These are phyloP conservation scores for Athrips mouffetella DNA, from an alignment of 2,888 invertebrate genomes.

Conservation along the genomic window DNA sequence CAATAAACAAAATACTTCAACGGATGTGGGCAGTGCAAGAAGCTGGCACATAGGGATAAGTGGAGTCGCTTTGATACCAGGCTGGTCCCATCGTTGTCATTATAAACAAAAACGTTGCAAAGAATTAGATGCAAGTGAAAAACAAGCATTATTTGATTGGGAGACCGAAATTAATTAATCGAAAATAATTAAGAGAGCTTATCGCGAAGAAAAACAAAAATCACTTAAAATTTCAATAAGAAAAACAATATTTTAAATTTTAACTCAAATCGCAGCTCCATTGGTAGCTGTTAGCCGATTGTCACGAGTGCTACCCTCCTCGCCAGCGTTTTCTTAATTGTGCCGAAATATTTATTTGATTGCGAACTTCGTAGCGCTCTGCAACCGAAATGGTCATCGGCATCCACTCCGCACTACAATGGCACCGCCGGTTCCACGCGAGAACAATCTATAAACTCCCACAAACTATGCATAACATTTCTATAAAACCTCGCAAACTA, in stretches of 20 bases:
- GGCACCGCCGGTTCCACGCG: constrained; percentile 44
- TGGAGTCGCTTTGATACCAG: constrained; percentile 37
- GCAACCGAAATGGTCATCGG: constrained; percentile 77
- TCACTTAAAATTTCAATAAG: too few species aligned
- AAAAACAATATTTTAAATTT: constrained; percentile 14
- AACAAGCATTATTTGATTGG: too few species aligned
- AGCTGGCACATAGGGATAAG: constrained; percentile 53
- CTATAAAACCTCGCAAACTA: constrained; percentile 5
- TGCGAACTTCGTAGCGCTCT: constrained; percentile 70
- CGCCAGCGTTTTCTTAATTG: constrained; percentile 77
- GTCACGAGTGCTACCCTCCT: constrained; percentile 76
- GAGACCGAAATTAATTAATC: too few species aligned
- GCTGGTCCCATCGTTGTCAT: too few species aligned
- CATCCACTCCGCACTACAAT: constrained; percentile 64
- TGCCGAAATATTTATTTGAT: constrained; percentile 79
- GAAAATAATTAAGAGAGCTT: too few species aligned
- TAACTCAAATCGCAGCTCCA: constrained; percentile 45
- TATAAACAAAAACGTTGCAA: too few species aligned
- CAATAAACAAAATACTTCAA: constrained; percentile 79
- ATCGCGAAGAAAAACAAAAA: too few species aligned
- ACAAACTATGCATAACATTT: constrained; percentile 2
- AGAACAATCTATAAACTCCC: constrained; percentile 48
- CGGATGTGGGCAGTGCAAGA: constrained; percentile 74
- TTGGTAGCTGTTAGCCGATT: constrained; percentile 48
- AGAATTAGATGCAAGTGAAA: too few species aligned